Conservation (phyloP, 53 echinoderm and acorn worm species). For the Echinarachnius parma region DNA sequence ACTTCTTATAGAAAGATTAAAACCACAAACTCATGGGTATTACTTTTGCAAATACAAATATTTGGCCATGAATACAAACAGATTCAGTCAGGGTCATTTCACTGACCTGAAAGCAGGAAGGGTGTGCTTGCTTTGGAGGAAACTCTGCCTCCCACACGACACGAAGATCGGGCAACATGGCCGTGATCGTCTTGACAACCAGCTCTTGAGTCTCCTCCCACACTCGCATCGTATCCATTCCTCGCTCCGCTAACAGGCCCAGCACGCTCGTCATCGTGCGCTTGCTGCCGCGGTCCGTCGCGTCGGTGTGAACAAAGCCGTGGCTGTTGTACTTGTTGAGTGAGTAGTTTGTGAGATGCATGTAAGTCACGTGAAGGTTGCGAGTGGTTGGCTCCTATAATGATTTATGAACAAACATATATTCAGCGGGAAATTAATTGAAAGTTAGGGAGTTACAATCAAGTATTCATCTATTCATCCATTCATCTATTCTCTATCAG, state of each 20-base stretch:
- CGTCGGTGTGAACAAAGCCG: constrained; percentile 64
- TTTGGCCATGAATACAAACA: too few species aligned
- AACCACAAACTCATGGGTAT: too few species aligned
- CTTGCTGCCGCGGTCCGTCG: constrained; percentile 76
- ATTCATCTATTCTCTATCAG: too few species aligned
- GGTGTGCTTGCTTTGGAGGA: constrained; percentile 62
- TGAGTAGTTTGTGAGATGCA: constrained; percentile 88
- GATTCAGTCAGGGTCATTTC: too few species aligned
- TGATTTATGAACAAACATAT: too few species aligned
- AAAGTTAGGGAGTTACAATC: too few species aligned
- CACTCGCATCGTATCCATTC: constrained; percentile 46
- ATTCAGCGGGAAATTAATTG: too few species aligned
- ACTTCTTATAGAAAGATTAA: too few species aligned
- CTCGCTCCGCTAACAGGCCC: constrained; percentile 44
- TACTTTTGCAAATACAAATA: too few species aligned
- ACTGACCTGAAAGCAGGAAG: constrained; percentile 80
- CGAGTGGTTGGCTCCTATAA: constrained; percentile 65
- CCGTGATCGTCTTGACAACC: constrained; percentile 74
- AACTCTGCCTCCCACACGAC: constrained; percentile 67
- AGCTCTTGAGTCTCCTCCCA: constrained; percentile 71
- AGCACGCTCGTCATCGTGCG: constrained; percentile 72
- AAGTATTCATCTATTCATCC: too few species aligned
- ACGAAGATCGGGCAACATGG: constrained; percentile 73
- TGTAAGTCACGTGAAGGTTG: constrained; percentile 78
- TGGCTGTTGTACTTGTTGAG: constrained; percentile 79